phyloP scores from a whole-genome alignment of 2,888 invertebrate species.

The Tanypteryx hageni region DNA sequence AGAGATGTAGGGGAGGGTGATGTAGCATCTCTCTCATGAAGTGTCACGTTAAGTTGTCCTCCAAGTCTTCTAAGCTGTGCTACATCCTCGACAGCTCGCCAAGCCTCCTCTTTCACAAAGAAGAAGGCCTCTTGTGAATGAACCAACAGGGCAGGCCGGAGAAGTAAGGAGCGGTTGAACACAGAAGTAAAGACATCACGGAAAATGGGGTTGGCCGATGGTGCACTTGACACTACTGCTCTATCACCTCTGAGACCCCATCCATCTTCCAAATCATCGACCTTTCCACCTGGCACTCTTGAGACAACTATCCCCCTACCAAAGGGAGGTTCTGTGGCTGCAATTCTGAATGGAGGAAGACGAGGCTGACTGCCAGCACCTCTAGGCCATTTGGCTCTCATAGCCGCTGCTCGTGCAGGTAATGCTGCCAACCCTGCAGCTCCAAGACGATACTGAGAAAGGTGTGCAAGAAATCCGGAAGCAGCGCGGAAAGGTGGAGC shows the following conservation, averaged over 20 bases:
- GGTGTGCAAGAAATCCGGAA: slow-evolving; percentile 89
- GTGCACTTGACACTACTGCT: slow-evolving; percentile 88
- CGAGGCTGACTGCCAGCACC: slow-evolving; percentile 78
- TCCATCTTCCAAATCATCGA: slow-evolving; percentile 43
- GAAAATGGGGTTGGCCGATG: slow-evolving; percentile 93
- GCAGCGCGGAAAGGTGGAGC: slow-evolving; percentile 79
- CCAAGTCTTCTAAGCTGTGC: slow-evolving; percentile 93
- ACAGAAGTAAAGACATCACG: slow-evolving; percentile 95
- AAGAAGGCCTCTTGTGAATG: slow-evolving; percentile 95
- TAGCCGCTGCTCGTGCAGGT: slow-evolving; percentile 84
- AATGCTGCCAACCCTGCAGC: slow-evolving; percentile 76
- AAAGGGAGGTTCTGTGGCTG: slow-evolving; percentile 92
- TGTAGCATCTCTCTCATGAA: slow-evolving; percentile 88
- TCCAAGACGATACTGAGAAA: slow-evolving; percentile 87
- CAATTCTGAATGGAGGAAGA: slow-evolving; percentile 75
- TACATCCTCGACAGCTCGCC: slow-evolving; percentile 92
- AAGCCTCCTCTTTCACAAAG: slow-evolving; percentile 93
- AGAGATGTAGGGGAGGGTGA: slow-evolving; percentile 65
- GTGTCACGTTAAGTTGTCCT: slow-evolving; percentile 93
- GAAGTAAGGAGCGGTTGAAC: slow-evolving; percentile 90
- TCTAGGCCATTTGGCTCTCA: slow-evolving; percentile 82
- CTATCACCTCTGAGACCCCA: slow-evolving; percentile 73
- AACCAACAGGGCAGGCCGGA: slow-evolving; percentile 92
- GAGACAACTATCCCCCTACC: slow-evolving; percentile 90
- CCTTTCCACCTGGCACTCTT: slow-evolving; percentile 82